A percentile compares a stretch with the other conserved stretches of the same genome.
These are phyloP conservation scores for Dromiciops gliroides DNA, from an alignment of 2,113 vertebrate genomes.

Conservation along the genomic window DNA sequence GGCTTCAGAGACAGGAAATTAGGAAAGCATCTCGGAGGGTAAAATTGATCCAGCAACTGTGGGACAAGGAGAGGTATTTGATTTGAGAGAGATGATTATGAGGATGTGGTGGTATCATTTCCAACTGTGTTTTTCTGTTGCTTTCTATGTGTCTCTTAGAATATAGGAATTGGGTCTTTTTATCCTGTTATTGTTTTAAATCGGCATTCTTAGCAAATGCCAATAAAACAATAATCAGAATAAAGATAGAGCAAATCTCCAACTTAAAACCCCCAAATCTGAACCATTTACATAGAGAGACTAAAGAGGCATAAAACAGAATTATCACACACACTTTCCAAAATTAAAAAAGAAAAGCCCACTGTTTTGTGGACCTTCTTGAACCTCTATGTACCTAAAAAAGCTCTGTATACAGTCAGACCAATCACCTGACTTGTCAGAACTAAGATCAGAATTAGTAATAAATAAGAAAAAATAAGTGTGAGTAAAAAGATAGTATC, in stretches of 20 bases:
- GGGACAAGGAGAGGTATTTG: constrained; percentile 52
- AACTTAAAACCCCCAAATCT: not conserved
- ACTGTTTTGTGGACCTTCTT: not conserved
- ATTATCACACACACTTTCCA: not conserved
- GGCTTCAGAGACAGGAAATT: constrained; percentile 65
- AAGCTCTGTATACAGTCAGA: not conserved
- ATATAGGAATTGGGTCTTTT: not conserved
- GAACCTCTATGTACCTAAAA: not conserved
- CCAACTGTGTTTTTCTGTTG: constrained; percentile 22
- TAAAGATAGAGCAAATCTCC: not conserved
- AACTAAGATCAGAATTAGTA: not conserved
- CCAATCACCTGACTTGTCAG: not conserved
- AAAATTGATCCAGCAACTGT: constrained; percentile 51
- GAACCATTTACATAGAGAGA: not conserved
- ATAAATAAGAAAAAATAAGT: not conserved
- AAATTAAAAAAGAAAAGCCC: not conserved
- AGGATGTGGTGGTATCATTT: constrained; percentile 7
- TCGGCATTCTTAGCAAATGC: not conserved
- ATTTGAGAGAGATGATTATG: constrained; percentile 60
- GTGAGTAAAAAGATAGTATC: not conserved
- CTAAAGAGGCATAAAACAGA: not conserved
- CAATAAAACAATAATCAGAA: not conserved
- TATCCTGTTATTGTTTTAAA: not conserved
- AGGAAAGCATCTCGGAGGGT: constrained; percentile 66
- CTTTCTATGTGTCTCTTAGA: not conserved